Evolutionary conservation across 1,140 invertebrate genomes (phyloP).

Genomic region (Halyomorpha halys): DNA sequence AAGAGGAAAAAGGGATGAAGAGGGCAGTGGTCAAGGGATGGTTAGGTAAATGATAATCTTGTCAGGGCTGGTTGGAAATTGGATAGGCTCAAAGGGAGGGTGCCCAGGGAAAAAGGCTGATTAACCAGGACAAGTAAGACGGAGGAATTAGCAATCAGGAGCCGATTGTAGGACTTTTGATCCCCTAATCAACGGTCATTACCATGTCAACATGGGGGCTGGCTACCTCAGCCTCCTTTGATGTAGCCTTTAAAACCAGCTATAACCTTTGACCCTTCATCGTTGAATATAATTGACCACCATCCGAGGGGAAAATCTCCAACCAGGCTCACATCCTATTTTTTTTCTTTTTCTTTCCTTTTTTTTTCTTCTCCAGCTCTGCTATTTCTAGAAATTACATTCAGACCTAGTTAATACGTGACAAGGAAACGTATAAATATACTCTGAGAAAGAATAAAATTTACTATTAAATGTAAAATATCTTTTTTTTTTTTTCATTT

Average conservation of each 20-base stretch:
- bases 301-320: neutral
- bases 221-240: neutral
- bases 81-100: neutral
- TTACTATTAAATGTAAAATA: too few relatives aligned
- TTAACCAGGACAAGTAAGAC: neutral
- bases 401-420: too few relatives aligned
- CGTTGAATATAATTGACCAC: conserved; percentile 2
- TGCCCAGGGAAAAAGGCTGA: conserved; percentile 5
- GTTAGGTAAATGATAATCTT: conserved; percentile 9
- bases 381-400: too few relatives aligned
- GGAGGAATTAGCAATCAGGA: conserved; percentile 13
- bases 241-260: conserved; percentile 8
- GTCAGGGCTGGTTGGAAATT: neutral
- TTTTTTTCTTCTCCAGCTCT: neutral
- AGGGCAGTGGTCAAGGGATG: conserved; percentile 13
- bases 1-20: neutral
- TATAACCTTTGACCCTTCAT: conserved; percentile 11
- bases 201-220: conserved; percentile 13
- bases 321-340: neutral
- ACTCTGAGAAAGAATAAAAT: too few relatives aligned
- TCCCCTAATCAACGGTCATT: conserved; percentile 15
- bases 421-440: too few relatives aligned
- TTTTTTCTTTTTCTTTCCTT: neutral
- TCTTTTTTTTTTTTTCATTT: too few relatives aligned
- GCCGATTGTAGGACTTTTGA: conserved; percentile 15